Conservation (phyloP, 2,113 vertebrate genomes). For the Pungitius pungitius region DNA sequence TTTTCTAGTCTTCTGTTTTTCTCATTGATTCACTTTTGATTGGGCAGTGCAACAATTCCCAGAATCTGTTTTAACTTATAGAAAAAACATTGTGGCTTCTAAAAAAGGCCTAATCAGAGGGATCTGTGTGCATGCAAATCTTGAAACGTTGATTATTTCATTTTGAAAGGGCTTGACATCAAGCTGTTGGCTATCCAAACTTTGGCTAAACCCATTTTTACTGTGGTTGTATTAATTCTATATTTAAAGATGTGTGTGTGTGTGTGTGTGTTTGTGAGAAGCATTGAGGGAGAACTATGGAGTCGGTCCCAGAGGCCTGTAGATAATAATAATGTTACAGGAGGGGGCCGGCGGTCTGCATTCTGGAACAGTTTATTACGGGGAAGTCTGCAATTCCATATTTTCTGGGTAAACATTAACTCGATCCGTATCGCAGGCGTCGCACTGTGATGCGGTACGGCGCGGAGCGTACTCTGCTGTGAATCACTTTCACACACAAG, state of each 20-base stretch:
- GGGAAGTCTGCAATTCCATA: slow-evolving; percentile 91
- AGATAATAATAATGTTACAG: slow-evolving; percentile 70
- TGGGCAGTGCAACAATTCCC: background rate
- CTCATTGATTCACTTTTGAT: background rate
- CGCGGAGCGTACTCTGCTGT: slow-evolving; percentile 1
- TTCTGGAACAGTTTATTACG: slow-evolving; percentile 87
- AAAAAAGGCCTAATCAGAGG: background rate
- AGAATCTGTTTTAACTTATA: background rate
- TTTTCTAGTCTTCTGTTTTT: background rate
- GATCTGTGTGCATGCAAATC: background rate
- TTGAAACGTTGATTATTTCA: background rate
- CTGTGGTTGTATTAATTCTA: slow-evolving; percentile 27
- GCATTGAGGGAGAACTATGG: slow-evolving; percentile 24
- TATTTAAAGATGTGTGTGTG: slow-evolving; percentile 33
- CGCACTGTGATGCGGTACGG: slow-evolving; percentile 21
- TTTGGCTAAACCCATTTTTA: slow-evolving; percentile 21
- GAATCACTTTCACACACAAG: slow-evolving; percentile 52
- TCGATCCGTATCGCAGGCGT: slow-evolving; percentile 80
- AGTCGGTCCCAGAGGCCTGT: slow-evolving; percentile 46
- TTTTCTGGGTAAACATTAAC: slow-evolving; percentile 93
- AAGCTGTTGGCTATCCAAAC: background rate
- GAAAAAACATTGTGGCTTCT: background rate
- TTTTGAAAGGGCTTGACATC: background rate
- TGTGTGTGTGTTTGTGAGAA: slow-evolving; percentile 23
- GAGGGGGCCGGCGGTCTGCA: slow-evolving; percentile 79